These are phyloP conservation scores for Lasaia peninsularis DNA, from an alignment of 1,140 invertebrate genomes.

Conservation along the genomic window DNA sequence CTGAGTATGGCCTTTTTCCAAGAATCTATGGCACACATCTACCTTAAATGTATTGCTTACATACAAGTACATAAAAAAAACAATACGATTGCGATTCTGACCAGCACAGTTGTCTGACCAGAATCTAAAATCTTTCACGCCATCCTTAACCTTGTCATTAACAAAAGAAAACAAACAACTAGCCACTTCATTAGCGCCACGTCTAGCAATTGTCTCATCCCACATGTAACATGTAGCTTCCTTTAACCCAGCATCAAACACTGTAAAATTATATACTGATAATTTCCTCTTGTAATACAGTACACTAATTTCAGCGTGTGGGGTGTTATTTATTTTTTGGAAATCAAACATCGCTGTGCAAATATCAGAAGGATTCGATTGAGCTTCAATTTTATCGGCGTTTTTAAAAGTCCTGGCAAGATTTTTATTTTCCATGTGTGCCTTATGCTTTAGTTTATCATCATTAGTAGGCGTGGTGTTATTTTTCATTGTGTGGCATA, in stretches of 20 bases:
- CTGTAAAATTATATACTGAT: slow-evolving; percentile 15
- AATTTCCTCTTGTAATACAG: slow-evolving; percentile 17
- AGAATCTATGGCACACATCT: slow-evolving; percentile 6
- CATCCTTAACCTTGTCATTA: slow-evolving; percentile 4
- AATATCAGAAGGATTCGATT: slow-evolving; percentile 4
- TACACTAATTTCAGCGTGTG: slow-evolving; percentile 19
- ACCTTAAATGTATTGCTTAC: slow-evolving; percentile 17
- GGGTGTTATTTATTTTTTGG: slow-evolving; percentile 22
- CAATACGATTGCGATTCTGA: slow-evolving; percentile 11
- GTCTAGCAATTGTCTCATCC: slow-evolving; percentile 10
- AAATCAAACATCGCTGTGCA: slow-evolving; percentile 24
- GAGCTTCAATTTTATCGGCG: slow-evolving; percentile 19
- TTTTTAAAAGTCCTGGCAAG: slow-evolving; percentile 21
- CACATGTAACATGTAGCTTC: background rate
- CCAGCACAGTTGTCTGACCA: background rate
- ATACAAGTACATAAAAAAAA: slow-evolving; percentile 21
- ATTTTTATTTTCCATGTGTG: slow-evolving; percentile 16
- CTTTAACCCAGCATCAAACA: slow-evolving; percentile 13
- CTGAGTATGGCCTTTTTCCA: slow-evolving; percentile 17
- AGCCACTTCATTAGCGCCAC: slow-evolving; percentile 21
- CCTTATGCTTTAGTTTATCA: slow-evolving; percentile 14
- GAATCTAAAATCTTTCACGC: background rate
- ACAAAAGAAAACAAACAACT: slow-evolving; percentile 20
- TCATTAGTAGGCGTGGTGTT: slow-evolving; percentile 15
- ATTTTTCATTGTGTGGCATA: slow-evolving; percentile 23